A percentile compares a stretch with the other conserved stretches of the same genome.
Evolutionary conservation across 2,888 invertebrate species (phyloP).

Genomic region (Harpalus rubripes): DNA sequence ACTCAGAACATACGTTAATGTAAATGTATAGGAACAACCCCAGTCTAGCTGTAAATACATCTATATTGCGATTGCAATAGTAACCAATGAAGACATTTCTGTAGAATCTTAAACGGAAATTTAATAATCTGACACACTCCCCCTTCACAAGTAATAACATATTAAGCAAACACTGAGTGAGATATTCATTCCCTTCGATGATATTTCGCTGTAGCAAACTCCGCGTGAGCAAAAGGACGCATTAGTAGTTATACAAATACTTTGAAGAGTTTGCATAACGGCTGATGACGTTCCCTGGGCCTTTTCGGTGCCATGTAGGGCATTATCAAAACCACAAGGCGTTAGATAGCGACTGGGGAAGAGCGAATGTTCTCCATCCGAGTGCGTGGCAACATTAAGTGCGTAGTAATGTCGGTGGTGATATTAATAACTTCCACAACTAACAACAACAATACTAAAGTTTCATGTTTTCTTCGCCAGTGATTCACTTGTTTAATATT

Average conservation of each 20-base stretch:
- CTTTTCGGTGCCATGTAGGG: neutral
- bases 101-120: no score
- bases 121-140: no score
- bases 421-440: constrained; percentile 40
- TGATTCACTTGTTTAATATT: neutral
- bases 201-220: neutral
- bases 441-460: constrained; percentile 49
- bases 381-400: constrained; percentile 21
- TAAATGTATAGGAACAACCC: no score
- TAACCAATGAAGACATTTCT: no score
- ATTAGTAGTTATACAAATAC: constrained; percentile 7
- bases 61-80: no score
- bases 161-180: neutral
- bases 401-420: constrained; percentile 42
- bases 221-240: neutral
- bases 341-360: constrained; percentile 11
- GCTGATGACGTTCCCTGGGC: neutral
- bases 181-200: neutral
- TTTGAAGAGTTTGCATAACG: neutral
- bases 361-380: neutral
- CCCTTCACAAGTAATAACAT: no score
- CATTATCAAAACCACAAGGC: constrained; percentile 24
- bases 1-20: no score
- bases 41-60: no score
- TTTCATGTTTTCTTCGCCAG: constrained; percentile 10